Evolutionary conservation across 1,140 invertebrate genomes (phyloP).

Genomic region (Cepaea nemoralis): DNA sequence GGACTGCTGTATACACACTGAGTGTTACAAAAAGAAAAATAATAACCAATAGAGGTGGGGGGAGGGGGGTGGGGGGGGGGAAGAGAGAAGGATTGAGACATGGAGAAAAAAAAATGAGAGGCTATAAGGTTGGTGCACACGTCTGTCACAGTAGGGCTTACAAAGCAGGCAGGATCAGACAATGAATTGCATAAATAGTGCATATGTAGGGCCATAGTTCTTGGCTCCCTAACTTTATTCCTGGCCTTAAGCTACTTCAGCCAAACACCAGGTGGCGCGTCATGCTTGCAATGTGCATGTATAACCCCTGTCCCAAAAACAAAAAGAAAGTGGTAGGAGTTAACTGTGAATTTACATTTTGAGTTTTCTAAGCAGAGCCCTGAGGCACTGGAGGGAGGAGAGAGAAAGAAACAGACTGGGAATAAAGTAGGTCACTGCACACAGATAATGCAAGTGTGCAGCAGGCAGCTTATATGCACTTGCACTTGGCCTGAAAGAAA

Average conservation of each 20-base stretch:
- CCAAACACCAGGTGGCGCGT: neutral
- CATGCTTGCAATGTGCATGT: neutral
- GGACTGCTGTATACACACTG: neutral
- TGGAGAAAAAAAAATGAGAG: neutral
- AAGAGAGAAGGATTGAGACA: neutral
- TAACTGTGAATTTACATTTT: neutral
- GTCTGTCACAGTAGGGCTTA: neutral
- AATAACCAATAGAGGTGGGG: neutral
- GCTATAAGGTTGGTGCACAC: neutral
- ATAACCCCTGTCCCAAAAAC: neutral
- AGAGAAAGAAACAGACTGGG: neutral
- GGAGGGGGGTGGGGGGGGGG: neutral
- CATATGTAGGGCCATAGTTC: constrained; percentile 5
- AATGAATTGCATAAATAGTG: constrained; percentile 16
- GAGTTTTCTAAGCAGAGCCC: neutral
- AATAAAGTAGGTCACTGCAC: constrained; percentile 6
- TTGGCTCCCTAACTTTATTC: constrained; percentile 1
- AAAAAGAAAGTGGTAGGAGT: neutral
- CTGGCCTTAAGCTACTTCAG: neutral
- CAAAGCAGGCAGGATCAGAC: neutral
- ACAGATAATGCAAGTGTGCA: neutral
- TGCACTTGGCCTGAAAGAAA: neutral
- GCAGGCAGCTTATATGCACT: neutral
- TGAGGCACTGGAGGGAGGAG: neutral
- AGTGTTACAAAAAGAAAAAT: neutral